Conservation (phyloP, 2,113 vertebrate genomes). For the Myotis lucifugus region DNA sequence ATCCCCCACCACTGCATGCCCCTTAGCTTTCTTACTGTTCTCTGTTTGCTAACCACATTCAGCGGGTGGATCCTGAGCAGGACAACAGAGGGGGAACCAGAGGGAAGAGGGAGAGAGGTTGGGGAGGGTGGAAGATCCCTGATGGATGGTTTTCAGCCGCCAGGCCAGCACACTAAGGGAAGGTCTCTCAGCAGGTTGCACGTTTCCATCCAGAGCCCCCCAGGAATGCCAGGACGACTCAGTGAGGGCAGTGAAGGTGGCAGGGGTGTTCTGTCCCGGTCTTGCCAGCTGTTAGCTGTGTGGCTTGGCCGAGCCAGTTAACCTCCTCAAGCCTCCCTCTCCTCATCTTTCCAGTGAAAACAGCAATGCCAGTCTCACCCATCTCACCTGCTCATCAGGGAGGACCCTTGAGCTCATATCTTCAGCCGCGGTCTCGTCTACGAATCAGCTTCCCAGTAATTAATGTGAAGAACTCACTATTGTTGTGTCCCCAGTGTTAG, state of each 20-base stretch:
- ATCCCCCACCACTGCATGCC: fast-evolving
- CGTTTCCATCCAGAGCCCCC: neutral
- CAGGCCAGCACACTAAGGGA: neutral
- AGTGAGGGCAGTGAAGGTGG: neutral
- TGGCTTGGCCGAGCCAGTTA: neutral
- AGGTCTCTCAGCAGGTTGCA: neutral
- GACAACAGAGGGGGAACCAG: neutral
- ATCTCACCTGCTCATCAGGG: neutral
- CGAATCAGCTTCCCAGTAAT: slow-evolving; percentile 50
- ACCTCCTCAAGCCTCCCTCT: neutral
- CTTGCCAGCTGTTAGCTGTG: neutral
- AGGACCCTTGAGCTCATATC: neutral
- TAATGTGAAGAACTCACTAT: slow-evolving; percentile 60
- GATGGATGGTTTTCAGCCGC: neutral
- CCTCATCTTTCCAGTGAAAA: neutral
- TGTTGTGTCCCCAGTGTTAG: slow-evolving; percentile 60
- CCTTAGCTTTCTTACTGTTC: neutral
- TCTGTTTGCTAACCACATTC: neutral
- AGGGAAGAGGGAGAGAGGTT: neutral
- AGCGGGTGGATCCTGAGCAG: neutral
- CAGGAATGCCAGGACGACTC: neutral
- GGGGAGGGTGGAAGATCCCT: neutral
- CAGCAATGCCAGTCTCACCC: neutral
- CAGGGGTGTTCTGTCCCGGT: neutral
- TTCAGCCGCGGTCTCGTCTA: slow-evolving; percentile 20